Base-by-base conservation (phyloP, 2,113 vertebrate genomes). In the Talpa occidentalis region DNA sequence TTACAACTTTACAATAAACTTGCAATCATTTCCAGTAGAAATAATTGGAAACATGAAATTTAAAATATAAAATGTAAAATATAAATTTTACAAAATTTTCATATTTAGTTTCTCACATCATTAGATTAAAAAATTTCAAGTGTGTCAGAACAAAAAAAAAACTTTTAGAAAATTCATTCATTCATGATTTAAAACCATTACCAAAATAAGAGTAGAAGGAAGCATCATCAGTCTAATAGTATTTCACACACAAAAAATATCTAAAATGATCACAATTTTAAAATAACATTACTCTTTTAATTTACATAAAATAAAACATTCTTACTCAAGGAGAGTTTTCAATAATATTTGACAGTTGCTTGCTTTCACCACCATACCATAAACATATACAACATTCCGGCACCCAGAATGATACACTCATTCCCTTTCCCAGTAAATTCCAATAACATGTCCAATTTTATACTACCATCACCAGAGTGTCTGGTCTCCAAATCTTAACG, bases 101-200 rank as follows among this genome's bases (percentile, higher is more conserved):
- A 54, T 24, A 52, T 24, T 2, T n/a, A 81, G 64, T 69, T 47
- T 44, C 4, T 37, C 54, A 54, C 8, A n/a, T n/a, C 44, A 40
- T 11, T 42, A 79, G 16, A 19, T 54, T 42, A 35, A 70, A 49
- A 3, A 54, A 30, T 37, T 64, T 79, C 54, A 79, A 79, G 19
- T 42, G 22, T 16, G 28, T 12, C 21, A 82, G 40, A 59, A 69
- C 84, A 30, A 90, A 78, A 70, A 0, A 32, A 54, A n/a, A n/a
- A n/a, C n/a, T 52, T 78, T 90, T 67, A 60, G 73, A 70, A 79
- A 44, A 64, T 85, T 54, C 44, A 84, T 35, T 69, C 28, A 94
- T 62, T 73, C 19, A 54, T 37, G 12, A 79, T 89, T 67, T 85
- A 78, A 84, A 90, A 15, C 44, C n/a, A n/a, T 35, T 80, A 67